Evolutionary conservation across 2,888 invertebrate genomes (phyloP), one percentile per base, ranked within the genome.

Genomic region (Polydrusus tereticollis): DNA sequence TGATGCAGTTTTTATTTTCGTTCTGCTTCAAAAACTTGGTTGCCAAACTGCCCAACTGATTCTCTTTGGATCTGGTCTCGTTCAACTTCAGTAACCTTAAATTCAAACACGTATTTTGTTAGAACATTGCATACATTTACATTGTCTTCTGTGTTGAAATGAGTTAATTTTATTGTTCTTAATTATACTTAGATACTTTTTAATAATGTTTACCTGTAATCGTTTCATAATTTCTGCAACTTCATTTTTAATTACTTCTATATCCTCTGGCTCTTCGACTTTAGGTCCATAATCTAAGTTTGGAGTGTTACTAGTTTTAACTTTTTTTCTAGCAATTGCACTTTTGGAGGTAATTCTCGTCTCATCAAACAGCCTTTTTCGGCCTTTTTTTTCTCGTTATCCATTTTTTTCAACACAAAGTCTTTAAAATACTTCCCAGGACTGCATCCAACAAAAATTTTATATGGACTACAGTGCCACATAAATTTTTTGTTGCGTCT

Each of bases 391-490:
- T 3, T 1, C 7, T 45, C 45, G 3, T 10, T 8, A 20, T 45
- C 20, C 20, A 20, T 45, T 18, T 45, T 18, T 45, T 45, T 45
- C 1, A 1, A 12, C 2, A 45, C 8, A 45, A 45, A 45, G 1
- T 45, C 8, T n/a, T 45, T 45, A 33, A 68, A 43, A 38, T 45
- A 20, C 21, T 65, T 62, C 4, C 69, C 72, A 47, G 72, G 65
- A 58, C 66, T 73, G 14, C 4, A 20, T 21, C 57, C 57, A 18
- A 69, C 63, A 1, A 60, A 21, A 16, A 38, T 52, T 69, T 72
- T 74, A 50, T 68, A 75, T n/a, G 74, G 67, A 57, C 52, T 66
- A 29, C 20, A 45, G 60, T 74, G 63, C 70, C 74, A 76, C 3
- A 62, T 50, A 55, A 71, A 41, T 14, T 50, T 58, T 38, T 70